These are phyloP conservation scores for Gymnocypris eckloni DNA, from an alignment of 2,797 vertebrate genomes.

Conservation along the genomic window DNA sequence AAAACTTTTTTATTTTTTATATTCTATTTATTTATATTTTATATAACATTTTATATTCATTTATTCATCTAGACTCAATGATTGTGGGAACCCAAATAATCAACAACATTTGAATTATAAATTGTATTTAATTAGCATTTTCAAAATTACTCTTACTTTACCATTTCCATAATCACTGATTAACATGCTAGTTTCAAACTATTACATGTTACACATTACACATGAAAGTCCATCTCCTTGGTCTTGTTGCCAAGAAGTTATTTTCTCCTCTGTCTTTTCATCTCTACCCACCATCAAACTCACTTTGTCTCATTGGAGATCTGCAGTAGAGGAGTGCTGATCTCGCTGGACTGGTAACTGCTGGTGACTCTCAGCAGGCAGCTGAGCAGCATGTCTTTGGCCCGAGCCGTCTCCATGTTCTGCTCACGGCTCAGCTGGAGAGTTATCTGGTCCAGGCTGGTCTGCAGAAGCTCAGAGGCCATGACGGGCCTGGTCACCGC, in stretches of 20 bases:
- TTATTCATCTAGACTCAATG: not conserved
- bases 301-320: conserved; percentile 82
- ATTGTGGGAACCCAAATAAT: not conserved
- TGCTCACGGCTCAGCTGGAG: conserved; percentile 89
- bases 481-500: conserved; percentile 79
- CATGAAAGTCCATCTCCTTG: not conserved
- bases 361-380: conserved; percentile 88
- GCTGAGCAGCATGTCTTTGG: conserved; percentile 94
- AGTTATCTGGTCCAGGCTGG: conserved; percentile 92
- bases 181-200: not conserved
- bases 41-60: not conserved
- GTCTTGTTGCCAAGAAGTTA: not conserved
- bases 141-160: not conserved
- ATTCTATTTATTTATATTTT: too few species aligned
- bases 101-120: not conserved
- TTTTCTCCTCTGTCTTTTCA: not conserved
- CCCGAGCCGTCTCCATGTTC: conserved; percentile 88
- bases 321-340: conserved; percentile 93
- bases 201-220: not conserved
- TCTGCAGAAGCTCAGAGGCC: conserved; percentile 89
- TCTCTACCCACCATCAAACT: not conserved
- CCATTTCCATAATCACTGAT: not conserved
- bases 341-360: conserved; percentile 86
- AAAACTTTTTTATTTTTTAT: too few species aligned
- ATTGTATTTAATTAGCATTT: not conserved